Base-by-base conservation (phyloP, 2,113 vertebrate genomes). In the Malurus alboscapulatus region DNA sequence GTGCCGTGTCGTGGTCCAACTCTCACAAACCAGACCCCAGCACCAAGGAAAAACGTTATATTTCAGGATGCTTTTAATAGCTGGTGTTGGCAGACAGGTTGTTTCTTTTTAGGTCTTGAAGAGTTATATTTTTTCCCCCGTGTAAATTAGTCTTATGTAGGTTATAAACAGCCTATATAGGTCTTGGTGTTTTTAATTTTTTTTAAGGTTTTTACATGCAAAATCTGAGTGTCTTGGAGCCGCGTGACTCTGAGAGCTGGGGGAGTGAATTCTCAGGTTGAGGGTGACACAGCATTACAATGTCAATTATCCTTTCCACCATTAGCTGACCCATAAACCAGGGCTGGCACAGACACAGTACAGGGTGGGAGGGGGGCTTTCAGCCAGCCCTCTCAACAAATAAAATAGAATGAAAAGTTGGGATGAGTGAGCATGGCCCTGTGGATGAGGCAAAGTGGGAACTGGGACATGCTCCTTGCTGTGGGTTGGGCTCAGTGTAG, bases 1-100 rank as follows among this genome's bases (percentile, higher is more conserved):
- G 38, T 2, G 48, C 63, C 7, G 15, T 1, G 1, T 3, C 0
- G 0, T 27, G n/a, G 16, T 61, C 57, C 62, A 32, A 54, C 68
- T 26, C 10, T 50, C 17, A 2, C 68, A 1, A 45, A 10, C 26
- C 47, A 66, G 32, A 27, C 26, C 17, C n/a, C 48, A 5, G 25
- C 55, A 19, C 1, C 10, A 15, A 26, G 62, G 75, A 62, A 78
- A 25, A 1, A 0, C 20, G 6, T 63, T 77, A 1, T 40, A 10
- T 54, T 78, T 62, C 59, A 34, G 34, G 29, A 48, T 44, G 77
- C 53, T 87, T 81, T 84, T 51, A 53, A 78, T 9, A 78, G 69
- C 61, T 84, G 36, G 7, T 65, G 61, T 40, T 82, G 50, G 62
- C 83, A 91, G 78, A 82, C 36, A 63, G 50, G 17, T 45, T 55